phyloP scores from a whole-genome alignment of 2,797 vertebrate species.

The Paedocypris micromegethes region DNA sequence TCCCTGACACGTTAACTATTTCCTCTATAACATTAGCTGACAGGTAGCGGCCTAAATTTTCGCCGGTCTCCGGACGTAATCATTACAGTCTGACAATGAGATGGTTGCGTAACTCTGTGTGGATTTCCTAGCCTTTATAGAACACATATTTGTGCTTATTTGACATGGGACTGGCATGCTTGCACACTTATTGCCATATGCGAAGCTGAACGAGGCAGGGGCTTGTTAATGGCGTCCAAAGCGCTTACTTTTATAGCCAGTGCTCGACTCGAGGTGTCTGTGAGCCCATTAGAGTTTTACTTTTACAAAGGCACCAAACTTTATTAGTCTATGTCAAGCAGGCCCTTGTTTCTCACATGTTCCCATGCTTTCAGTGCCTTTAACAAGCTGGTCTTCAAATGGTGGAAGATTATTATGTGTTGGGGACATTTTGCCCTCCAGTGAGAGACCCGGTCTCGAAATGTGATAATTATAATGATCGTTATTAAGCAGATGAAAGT shows the following conservation, averaged over 20 bases:
- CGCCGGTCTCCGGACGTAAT: conserved; percentile 67
- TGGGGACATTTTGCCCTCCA: conserved; percentile 36
- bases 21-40: conserved; percentile 61
- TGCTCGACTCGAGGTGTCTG: conserved; percentile 43
- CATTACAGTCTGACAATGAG: conserved; percentile 28
- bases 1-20: conserved; percentile 59
- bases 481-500: conserved; percentile 37
- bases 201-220: background rate
- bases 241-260: conserved; percentile 35
- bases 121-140: conserved; percentile 16
- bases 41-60: conserved; percentile 46
- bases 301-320: conserved; percentile 41
- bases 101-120: conserved; percentile 16
- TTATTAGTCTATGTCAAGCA: conserved; percentile 44
- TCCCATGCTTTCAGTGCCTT: conserved; percentile 23
- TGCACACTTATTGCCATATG: conserved; percentile 1
- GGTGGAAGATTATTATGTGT: conserved; percentile 41
- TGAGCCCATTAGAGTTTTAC: conserved; percentile 36
- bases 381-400: conserved; percentile 44
- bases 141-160: conserved; percentile 3
- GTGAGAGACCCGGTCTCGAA: conserved; percentile 25
- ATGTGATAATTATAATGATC: conserved; percentile 35
- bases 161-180: background rate
- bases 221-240: conserved; percentile 8
- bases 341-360: conserved; percentile 45